Evolutionary conservation across 2,888 invertebrate genomes (phyloP).

Genomic region (Ptychoptera contaminata): DNA sequence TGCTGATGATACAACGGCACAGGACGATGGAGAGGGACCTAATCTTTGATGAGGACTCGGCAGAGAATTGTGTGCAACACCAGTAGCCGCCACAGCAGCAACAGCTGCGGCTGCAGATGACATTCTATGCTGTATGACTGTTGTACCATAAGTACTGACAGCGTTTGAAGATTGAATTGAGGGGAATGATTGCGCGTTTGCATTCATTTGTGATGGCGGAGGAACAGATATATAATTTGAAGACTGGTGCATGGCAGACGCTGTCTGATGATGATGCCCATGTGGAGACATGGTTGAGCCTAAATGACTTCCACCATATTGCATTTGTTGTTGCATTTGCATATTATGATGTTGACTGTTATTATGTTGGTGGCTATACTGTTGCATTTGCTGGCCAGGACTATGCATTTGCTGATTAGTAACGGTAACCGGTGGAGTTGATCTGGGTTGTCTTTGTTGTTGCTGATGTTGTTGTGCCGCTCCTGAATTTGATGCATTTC

Average conservation of each 20-base stretch:
- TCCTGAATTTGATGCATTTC: constrained; percentile 14
- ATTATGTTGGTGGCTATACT: constrained; percentile 16
- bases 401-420: constrained; percentile 19
- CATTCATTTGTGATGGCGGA: constrained; percentile 35
- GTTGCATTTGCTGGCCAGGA: constrained; percentile 20
- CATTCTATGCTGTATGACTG: constrained; percentile 48
- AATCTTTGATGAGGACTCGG: constrained; percentile 34
- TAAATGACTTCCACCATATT: constrained; percentile 20
- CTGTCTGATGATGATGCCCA: constrained; percentile 24
- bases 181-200: constrained; percentile 47
- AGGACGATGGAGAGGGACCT: constrained; percentile 36
- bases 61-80: constrained; percentile 24
- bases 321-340: constrained; percentile 23
- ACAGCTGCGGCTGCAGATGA: constrained; percentile 12
- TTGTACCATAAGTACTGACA: constrained; percentile 22
- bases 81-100: constrained; percentile 16
- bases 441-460: constrained; percentile 23
- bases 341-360: constrained; percentile 19
- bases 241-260: constrained; percentile 25
- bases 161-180: constrained; percentile 22
- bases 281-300: constrained; percentile 16
- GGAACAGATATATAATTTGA: constrained; percentile 36
- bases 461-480: constrained; percentile 16
- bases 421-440: constrained; percentile 27
- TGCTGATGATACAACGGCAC: constrained; percentile 38